phyloP scores from a whole-genome alignment of 2,113 vertebrate species.

The Anhinga anhinga region DNA sequence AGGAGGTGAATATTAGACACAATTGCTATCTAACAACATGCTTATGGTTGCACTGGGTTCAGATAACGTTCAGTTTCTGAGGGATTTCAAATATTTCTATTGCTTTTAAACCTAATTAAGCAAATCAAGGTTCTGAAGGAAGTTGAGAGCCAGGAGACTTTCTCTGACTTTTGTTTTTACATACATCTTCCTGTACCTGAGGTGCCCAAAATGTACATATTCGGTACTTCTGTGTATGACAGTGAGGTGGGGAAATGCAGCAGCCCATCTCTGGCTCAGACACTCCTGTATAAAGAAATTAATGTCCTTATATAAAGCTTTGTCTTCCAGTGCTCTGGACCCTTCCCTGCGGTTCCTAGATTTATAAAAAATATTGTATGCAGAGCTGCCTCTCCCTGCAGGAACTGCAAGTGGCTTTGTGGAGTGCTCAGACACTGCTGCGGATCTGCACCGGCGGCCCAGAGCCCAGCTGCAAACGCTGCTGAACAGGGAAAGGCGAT shows the following conservation, averaged over 20 bases:
- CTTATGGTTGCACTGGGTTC: not conserved
- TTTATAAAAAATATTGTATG: not conserved
- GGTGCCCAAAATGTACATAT: not conserved
- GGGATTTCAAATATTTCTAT: constrained; percentile 8
- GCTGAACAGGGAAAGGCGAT: not conserved
- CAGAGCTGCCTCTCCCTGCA: not conserved
- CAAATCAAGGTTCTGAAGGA: not conserved
- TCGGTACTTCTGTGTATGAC: rapidly evolving
- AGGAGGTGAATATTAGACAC: not conserved
- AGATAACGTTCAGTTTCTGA: not conserved
- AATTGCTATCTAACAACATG: constrained; percentile 3
- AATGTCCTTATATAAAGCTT: not conserved
- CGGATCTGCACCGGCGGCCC: not conserved
- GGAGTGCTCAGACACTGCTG: not conserved
- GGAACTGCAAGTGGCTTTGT: not conserved
- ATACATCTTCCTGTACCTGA: not conserved
- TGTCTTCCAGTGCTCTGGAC: not conserved
- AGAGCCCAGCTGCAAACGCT: not conserved
- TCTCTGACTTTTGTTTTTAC: not conserved
- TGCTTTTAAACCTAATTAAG: constrained; percentile 14
- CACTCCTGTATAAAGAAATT: not conserved
- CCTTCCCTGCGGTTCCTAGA: not conserved
- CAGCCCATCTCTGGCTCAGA: not conserved
- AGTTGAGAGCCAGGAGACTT: not conserved
- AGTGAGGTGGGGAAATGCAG: not conserved